Base-by-base conservation (phyloP, 2,113 vertebrate genomes). In the Phylloscopus whistleri region DNA sequence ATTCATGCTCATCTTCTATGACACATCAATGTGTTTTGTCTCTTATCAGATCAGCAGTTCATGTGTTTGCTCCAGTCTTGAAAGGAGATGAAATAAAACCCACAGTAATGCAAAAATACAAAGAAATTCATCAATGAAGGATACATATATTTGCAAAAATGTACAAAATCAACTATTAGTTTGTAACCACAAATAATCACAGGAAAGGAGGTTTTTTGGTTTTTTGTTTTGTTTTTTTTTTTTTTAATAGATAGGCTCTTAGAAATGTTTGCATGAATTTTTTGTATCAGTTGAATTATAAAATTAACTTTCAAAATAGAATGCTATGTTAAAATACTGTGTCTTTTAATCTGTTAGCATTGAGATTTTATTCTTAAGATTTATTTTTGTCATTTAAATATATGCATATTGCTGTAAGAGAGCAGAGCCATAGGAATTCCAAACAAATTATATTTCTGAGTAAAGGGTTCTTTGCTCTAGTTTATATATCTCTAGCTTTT, bases 401-500 rank as follows among this genome's bases (percentile, higher is more conserved):
- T 81, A 92, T 82, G 69, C 77, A 91, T 79, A 93, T 91, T 62
- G 3, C 75, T 59, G 46, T 76, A 79, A 74, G 53, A 92, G 63
- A 89, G 33, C 69, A 84, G 79, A 96, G 33, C 19, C 66, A 80
- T 67, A 67, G 28, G 35, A 91, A 94, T 73, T 86, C 70, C 86
- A 97, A 96, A 97, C 89, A 97, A 93, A 96, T 59, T 9, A 86
- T 83, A 91, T 95, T 94, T 97, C 87, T 94, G 74, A 78, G 49
- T 80, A 96, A 95, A 91, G 41, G 2, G 21, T 85, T 78, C 85
- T 94, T 94, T 72, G 48, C 19, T 74, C 27, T 66, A 92, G 93
- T 95, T 97, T 97, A 96, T 94, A 96, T 67, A 93, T 91, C 85
- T 77, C 58, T 37, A 83, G 39, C 85, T 86, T 94, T 96, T 90